Percentiles rank a stretch among this genome's conserved stretches.
These are phyloP conservation scores for Todiramphus saurophagus DNA, from an alignment of 2,113 vertebrate species.

Conservation along the genomic window DNA sequence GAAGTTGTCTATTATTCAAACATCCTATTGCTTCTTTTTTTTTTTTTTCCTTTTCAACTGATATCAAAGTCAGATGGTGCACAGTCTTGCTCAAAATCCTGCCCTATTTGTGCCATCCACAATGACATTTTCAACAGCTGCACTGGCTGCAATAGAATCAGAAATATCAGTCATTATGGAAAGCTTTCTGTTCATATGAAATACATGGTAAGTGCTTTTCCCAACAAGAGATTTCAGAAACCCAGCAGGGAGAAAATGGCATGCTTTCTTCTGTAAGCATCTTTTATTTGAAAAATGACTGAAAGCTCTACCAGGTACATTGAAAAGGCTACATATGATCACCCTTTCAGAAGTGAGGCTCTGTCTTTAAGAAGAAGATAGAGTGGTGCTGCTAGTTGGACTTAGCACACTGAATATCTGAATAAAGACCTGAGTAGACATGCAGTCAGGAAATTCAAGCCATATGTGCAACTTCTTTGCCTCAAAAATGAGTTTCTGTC, in stretches of 20 bases:
- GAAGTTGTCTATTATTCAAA: neutral
- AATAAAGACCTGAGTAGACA: neutral
- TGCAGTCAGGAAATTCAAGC: neutral
- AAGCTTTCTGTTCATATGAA: neutral
- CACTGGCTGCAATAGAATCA: neutral
- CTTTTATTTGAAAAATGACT: neutral
- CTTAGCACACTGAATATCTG: neutral
- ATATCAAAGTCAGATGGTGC: neutral
- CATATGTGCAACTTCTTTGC: neutral
- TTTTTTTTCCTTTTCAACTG: neutral
- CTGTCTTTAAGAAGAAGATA: neutral
- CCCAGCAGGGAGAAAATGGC: neutral
- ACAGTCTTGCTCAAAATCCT: neutral
- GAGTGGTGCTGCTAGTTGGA: neutral
- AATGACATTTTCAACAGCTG: slow-evolving; percentile 7
- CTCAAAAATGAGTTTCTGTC: neutral
- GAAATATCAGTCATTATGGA: neutral
- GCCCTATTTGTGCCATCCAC: neutral
- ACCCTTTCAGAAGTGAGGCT: neutral
- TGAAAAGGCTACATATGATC: neutral
- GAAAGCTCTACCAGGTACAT: neutral
- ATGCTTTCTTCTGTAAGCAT: neutral
- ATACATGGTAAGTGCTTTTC: neutral
- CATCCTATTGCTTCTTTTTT: neutral
- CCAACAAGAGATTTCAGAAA: neutral